Evolutionary conservation across 2,888 invertebrate genomes (phyloP).

Genomic region (Galerucella calmariensis): DNA sequence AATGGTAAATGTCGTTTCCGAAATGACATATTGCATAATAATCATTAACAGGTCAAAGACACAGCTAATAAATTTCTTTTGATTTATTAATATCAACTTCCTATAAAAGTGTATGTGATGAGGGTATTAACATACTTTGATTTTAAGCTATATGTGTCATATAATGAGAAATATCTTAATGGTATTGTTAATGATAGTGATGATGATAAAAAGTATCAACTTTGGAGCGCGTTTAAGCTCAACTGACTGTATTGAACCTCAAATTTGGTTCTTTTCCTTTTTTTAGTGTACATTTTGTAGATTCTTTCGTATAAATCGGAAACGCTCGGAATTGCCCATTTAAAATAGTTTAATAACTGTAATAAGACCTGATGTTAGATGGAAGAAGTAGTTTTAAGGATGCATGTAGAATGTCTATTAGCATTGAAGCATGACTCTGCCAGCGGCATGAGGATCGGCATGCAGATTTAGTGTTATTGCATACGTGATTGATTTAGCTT

Average conservation of each 20-base stretch:
- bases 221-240: too few species aligned
- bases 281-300: neutral
- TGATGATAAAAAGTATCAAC: too few species aligned
- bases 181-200: too few species aligned
- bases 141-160: too few species aligned
- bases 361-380: conserved; percentile 21
- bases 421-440: conserved; percentile 51
- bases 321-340: neutral
- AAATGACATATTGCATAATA: conserved; percentile 58
- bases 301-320: neutral
- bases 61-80: neutral
- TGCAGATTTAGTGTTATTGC: conserved; percentile 65
- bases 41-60: conserved; percentile 39
- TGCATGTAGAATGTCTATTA: conserved; percentile 57
- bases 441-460: conserved; percentile 58
- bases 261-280: neutral
- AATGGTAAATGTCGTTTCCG: conserved; percentile 61
- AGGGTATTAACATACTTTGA: too few species aligned
- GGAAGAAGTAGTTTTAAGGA: conserved; percentile 28
- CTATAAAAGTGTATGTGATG: too few species aligned
- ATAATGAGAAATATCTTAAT: too few species aligned
- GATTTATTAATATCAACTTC: too few species aligned
- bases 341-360: conserved; percentile 20
- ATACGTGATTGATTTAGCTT: conserved; percentile 61
- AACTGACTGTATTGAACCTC: too few species aligned